These are phyloP conservation scores for Hydrotaea diabolus DNA, from an alignment of 2,888 invertebrate species.

Conservation along the genomic window DNA sequence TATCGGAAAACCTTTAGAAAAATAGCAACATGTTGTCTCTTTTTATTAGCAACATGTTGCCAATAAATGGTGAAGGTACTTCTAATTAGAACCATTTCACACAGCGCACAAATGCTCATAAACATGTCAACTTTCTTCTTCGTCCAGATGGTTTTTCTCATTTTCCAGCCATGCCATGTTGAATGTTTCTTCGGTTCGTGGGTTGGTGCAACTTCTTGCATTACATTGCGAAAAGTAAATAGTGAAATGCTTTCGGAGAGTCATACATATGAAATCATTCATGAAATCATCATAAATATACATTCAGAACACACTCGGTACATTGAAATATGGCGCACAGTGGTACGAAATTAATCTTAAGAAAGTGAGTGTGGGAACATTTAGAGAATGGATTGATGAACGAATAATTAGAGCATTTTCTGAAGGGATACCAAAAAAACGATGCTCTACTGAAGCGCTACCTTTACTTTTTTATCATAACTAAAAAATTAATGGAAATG, in stretches of 20 bases:
- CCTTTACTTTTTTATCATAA: too few species aligned
- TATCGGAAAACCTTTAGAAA: not conserved
- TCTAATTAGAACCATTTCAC: constrained; percentile 31
- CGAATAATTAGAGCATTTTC: too few species aligned
- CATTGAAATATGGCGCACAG: not conserved
- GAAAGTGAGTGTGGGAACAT: too few species aligned
- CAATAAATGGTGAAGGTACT: not conserved
- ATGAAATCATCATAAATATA: constrained; percentile 27
- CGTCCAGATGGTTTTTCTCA: not conserved
- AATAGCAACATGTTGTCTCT: constrained; percentile 33
- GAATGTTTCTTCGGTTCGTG: not conserved
- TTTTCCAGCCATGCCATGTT: not conserved
- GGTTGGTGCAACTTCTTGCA: constrained; percentile 26
- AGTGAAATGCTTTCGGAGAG: not conserved
- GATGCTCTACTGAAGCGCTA: too few species aligned
- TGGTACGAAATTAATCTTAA: not conserved
- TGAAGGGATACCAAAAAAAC: too few species aligned
- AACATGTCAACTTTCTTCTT: not conserved
- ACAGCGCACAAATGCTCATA: not conserved
- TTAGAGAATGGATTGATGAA: too few species aligned
- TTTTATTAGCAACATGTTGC: constrained; percentile 42
- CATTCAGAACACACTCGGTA: not conserved
- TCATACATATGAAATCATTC: constrained; percentile 35
- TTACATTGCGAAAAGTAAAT: constrained; percentile 35
- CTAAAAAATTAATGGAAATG: too few species aligned